Evolutionary conservation across 1,140 invertebrate genomes (phyloP).

Genomic region (Diachasmimorpha longicaudata): DNA sequence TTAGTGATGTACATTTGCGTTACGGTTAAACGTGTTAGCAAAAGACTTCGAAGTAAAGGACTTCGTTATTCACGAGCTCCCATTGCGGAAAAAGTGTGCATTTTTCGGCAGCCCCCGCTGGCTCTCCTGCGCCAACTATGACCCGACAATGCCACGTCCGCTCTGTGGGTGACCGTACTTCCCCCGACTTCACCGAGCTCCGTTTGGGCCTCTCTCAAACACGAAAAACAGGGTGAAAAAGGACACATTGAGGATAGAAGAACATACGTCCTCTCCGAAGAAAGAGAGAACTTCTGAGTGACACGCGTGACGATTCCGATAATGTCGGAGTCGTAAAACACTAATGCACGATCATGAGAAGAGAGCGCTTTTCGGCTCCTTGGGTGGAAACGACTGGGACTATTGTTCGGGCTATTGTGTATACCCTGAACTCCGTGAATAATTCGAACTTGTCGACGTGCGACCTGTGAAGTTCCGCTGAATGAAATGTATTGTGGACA

Average conservation of each 20-base stretch:
- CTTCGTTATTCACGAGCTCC: constrained; percentile 1
- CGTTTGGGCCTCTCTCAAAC: not conserved
- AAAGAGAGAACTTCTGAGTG: constrained; percentile 36
- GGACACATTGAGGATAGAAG: not conserved
- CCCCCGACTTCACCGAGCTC: not conserved
- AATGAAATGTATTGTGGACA: not conserved
- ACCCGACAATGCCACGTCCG: not conserved
- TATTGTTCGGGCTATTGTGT: constrained; percentile 38
- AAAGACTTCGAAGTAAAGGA: not conserved
- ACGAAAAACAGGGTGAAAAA: constrained; percentile 1
- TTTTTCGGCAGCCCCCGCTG: constrained; percentile 13
- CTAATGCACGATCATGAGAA: constrained; percentile 57
- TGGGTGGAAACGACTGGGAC: constrained; percentile 18
- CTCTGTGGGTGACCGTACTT: constrained; percentile 35
- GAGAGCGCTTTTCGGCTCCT: constrained; percentile 21
- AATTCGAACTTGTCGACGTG: constrained; percentile 37
- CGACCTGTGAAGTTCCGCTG: constrained; percentile 2
- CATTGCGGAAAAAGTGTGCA: constrained; percentile 14
- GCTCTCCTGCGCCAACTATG: not conserved
- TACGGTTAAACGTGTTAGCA: constrained; percentile 36
- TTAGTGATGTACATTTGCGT: constrained; percentile 48
- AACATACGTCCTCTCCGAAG: not conserved
- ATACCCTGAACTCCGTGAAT: constrained; percentile 34
- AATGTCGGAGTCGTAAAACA: constrained; percentile 53
- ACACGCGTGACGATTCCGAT: constrained; percentile 51